These are phyloP conservation scores for Lithophane socia DNA, from an alignment of 2,888 invertebrate species.

Conservation along the genomic window DNA sequence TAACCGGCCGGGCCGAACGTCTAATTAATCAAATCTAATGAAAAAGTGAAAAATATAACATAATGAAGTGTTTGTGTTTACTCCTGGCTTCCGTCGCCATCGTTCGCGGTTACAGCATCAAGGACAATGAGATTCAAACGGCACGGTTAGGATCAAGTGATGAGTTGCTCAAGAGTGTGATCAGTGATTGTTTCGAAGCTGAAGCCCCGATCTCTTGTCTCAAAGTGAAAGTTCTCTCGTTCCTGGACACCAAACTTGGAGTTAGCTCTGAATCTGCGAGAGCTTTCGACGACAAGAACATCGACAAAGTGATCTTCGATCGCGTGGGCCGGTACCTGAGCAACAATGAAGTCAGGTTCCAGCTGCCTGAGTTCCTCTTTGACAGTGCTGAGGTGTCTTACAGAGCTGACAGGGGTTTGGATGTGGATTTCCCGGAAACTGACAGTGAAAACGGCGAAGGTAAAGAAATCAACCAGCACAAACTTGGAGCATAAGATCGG, in stretches of 20 bases:
- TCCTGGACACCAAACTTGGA: conserved; percentile 93
- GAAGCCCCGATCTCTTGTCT: conserved; percentile 93
- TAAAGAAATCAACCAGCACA: conserved; percentile 68
- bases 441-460: conserved; percentile 90
- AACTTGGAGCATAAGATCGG: not conserved
- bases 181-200: conserved; percentile 93
- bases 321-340: conserved; percentile 93
- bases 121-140: conserved; percentile 90
- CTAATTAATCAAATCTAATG: conserved; percentile 87
- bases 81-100: conserved; percentile 89
- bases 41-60: conserved; percentile 77
- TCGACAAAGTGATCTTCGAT: conserved; percentile 94
- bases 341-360: conserved; percentile 93
- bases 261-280: conserved; percentile 91
- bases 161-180: conserved; percentile 92
- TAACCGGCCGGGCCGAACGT: conserved; percentile 86
- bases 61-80: conserved; percentile 89
- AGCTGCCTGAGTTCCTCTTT: conserved; percentile 93
- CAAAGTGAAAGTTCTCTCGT: conserved; percentile 94
- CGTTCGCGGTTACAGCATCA: conserved; percentile 86
- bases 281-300: conserved; percentile 91
- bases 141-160: conserved; percentile 92
- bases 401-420: conserved; percentile 92
- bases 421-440: conserved; percentile 90
- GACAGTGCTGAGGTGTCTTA: conserved; percentile 92